Conservation (phyloP, 2,888 invertebrate genomes). For the Lymantria monacha region DNA sequence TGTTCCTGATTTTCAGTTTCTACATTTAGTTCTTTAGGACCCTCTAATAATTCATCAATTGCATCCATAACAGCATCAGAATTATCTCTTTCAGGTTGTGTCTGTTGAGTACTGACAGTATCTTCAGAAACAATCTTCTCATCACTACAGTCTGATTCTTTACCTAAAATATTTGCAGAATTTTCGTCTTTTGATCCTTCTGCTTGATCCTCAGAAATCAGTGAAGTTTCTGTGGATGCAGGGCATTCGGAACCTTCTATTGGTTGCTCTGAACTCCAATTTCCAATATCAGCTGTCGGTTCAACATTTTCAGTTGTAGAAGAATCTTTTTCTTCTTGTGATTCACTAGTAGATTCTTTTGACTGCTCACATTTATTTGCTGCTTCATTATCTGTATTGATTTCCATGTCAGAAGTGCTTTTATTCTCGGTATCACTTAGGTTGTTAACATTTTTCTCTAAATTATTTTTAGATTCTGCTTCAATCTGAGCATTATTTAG, state of each 20-base stretch:
- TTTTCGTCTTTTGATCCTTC: neutral
- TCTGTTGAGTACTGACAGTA: slow-evolving; percentile 15
- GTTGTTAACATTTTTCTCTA: neutral
- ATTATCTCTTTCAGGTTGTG: slow-evolving; percentile 7
- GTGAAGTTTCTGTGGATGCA: too few species aligned
- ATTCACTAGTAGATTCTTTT: neutral
- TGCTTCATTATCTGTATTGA: neutral
- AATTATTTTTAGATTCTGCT: neutral
- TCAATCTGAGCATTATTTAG: neutral
- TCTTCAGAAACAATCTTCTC: neutral
- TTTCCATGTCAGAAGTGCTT: neutral
- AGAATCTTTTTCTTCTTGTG: neutral
- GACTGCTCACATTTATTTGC: neutral
- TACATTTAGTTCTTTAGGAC: slow-evolving; percentile 8
- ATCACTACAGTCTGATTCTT: neutral
- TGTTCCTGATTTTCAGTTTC: slow-evolving; percentile 7
- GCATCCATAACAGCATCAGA: slow-evolving; percentile 19
- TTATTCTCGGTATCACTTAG: neutral
- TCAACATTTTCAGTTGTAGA: neutral
- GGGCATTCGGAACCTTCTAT: too few species aligned
- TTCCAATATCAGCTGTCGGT: neutral
- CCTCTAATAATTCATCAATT: slow-evolving; percentile 23
- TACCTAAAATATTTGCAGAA: neutral
- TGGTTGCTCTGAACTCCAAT: too few species aligned
- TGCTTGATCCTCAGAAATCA: neutral